Evolutionary conservation across 2,888 invertebrate species (phyloP), one percentile per base, ranked within the genome.

Genomic region (Myopa tessellatipennis): DNA sequence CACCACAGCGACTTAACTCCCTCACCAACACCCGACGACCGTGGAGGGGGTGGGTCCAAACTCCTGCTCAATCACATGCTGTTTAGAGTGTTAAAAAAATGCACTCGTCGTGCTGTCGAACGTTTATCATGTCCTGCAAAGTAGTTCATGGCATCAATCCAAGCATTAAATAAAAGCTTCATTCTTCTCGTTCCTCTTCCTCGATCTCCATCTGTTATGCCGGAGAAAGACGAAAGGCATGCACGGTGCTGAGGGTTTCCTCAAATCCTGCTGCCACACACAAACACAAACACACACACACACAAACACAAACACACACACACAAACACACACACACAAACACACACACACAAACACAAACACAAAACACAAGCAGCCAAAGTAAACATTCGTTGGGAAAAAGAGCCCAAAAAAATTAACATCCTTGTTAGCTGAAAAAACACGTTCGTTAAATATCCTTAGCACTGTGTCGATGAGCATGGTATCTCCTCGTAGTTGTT

Each of bases 381-480:
- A 60, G 38, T 40, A 72, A 60, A 72, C 72, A 72, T 14, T 18
- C 40, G 26, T n/a, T 45, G 45, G n/a, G 36, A 72, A 38, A 72
- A 70, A 55, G 70, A 34, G 5, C 18, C 72, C 36, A 40, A 69
- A 79, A 84, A 84, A 86, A 86, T 86, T 86, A 85, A 86, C 86
- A 85, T 84, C 87, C 85, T 85, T 86, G 85, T 85, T 85, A 86
- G 86, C 83, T 85, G 86, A 84, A 83, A 86, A 86, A 85, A 85
- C 86, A 85, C 86, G 85, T 85, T 85, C 85, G 85, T 85, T 85
- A 85, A 85, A 85, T 85, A 85, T 85, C 83, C 83, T 78, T 74
- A 63, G 68, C 74, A 78, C 77, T 76, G 80, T 79, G 74, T 74
- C 70, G 71, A 76, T 77, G 80, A 52, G 38, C 60, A 74, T 60